phyloP scores from a whole-genome alignment of 2,888 invertebrate species.

The Herminia tarsipennalis region DNA sequence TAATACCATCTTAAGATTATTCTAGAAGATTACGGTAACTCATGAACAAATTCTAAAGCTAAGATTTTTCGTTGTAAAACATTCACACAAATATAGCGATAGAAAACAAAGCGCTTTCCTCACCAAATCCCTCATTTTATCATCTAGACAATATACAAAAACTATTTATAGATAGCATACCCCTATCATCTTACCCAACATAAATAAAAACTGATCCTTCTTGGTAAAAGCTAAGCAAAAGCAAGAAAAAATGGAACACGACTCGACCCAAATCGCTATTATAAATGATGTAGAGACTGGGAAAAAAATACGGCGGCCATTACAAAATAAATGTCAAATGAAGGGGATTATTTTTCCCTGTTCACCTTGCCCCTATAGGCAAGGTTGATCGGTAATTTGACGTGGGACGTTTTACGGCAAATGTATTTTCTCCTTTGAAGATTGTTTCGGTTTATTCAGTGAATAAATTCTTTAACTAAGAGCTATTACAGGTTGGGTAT shows the following conservation, averaged over 20 bases:
- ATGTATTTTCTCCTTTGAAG: conserved; percentile 17
- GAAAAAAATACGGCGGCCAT: conserved; percentile 38
- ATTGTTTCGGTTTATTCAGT: no score
- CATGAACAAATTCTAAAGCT: no score
- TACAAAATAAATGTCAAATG: conserved; percentile 46
- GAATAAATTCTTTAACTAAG: no score
- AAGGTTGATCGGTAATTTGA: conserved; percentile 29
- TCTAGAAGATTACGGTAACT: no score
- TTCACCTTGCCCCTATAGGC: conserved; percentile 16
- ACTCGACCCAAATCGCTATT: no score
- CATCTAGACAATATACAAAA: not conserved
- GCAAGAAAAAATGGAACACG: conserved; percentile 32
- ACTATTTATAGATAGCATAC: not conserved
- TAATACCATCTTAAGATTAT: no score
- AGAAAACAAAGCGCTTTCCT: no score
- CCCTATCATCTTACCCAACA: conserved; percentile 4
- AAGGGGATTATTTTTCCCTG: conserved; percentile 18
- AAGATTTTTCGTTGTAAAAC: no score
- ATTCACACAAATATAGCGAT: no score
- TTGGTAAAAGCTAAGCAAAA: conserved; percentile 19
- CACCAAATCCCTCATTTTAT: no score
- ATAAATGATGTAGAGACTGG: conserved; percentile 14
- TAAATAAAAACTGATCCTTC: conserved; percentile 9
- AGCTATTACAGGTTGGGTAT: no score
- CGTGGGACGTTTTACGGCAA: conserved; percentile 11